These are phyloP conservation scores for Nesogale talazaci DNA, from an alignment of 2,113 vertebrate species.

Conservation along the genomic window DNA sequence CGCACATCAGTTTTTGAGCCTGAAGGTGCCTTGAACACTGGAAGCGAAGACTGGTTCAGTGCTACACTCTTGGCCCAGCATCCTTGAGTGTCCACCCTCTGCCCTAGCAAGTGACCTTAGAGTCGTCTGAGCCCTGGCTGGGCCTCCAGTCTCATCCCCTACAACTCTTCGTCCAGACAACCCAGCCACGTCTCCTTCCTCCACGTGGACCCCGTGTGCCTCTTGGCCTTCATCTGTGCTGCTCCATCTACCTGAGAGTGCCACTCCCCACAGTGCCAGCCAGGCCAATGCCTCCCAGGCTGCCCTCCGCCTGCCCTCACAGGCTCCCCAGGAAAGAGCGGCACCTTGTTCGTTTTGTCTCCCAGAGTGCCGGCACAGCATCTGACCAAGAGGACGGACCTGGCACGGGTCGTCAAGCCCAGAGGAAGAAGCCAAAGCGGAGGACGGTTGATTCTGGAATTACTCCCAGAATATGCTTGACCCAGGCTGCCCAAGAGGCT, in stretches of 20 bases:
- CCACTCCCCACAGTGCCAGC: fast-evolving
- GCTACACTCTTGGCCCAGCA: not conserved
- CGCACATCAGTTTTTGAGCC: not conserved
- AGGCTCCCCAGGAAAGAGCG: not conserved
- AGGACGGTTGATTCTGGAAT: not conserved
- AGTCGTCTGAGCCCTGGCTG: not conserved
- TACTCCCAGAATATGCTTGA: not conserved
- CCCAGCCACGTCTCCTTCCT: not conserved
- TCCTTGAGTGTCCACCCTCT: not conserved
- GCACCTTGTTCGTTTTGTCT: not conserved
- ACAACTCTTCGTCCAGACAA: fast-evolving
- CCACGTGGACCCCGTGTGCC: not conserved
- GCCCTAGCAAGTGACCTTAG: fast-evolving
- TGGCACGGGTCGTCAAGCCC: not conserved
- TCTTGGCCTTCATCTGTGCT: not conserved
- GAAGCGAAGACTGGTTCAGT: not conserved
- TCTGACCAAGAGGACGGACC: not conserved
- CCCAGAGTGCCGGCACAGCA: not conserved
- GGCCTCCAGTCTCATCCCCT: not conserved
- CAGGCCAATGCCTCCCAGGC: not conserved
- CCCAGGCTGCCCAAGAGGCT: no score
- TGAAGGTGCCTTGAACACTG: not conserved
- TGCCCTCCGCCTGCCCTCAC: not conserved
- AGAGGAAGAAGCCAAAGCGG: not conserved
- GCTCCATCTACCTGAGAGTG: not conserved